phyloP scores from a whole-genome alignment of 2,113 vertebrate genomes.

The Notechis scutatus region DNA sequence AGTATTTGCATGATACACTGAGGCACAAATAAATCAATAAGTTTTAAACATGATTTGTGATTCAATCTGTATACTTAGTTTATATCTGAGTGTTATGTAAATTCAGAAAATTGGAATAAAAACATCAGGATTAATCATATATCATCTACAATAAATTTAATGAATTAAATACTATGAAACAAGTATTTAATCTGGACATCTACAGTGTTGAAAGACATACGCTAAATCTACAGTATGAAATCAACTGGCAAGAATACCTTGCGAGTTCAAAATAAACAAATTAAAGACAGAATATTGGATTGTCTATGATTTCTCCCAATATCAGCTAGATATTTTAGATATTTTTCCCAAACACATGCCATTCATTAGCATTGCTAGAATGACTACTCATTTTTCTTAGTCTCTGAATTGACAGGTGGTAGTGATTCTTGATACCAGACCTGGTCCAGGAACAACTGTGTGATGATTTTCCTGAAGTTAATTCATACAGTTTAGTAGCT shows the following conservation, averaged over 20 bases:
- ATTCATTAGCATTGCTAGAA: not conserved
- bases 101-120: not conserved
- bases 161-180: not conserved
- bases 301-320: not conserved
- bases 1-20: not conserved
- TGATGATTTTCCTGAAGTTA: not conserved
- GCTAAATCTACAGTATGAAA: not conserved
- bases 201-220: not conserved
- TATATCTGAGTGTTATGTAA: not conserved
- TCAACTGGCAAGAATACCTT: not conserved
- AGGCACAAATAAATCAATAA: not conserved
- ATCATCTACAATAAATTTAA: not conserved
- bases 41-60: not conserved
- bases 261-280: not conserved
- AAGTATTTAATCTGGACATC: not conserved
- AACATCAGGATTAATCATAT: not conserved
- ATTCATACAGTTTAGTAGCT: not conserved
- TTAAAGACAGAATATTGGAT: not conserved
- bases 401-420: not conserved
- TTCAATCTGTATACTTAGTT: not conserved
- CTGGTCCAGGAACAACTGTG: not conserved
- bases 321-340: not conserved
- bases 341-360: not conserved
- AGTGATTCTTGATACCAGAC: not conserved
- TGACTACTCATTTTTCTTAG: not conserved